Evolutionary conservation across 2,888 invertebrate species (phyloP).

Genomic region (Hoplodrina ambigua): DNA sequence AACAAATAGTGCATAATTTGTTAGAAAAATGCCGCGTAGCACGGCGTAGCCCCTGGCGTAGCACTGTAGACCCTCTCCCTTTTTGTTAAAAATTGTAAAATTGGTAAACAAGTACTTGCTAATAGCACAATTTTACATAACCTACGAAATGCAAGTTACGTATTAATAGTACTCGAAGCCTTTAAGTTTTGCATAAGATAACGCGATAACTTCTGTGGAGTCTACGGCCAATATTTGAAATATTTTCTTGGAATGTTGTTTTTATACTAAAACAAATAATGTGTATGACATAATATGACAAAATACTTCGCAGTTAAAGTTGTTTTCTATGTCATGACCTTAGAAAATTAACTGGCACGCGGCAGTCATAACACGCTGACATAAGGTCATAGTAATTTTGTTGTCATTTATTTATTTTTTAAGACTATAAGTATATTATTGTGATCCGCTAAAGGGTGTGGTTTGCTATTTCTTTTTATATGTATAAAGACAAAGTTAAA

Average conservation of each 20-base stretch:
- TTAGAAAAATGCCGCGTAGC: slow-evolving; percentile 24
- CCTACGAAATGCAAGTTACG: neutral
- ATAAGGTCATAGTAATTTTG: slow-evolving; percentile 11
- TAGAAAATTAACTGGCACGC: slow-evolving; percentile 16
- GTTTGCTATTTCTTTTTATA: neutral
- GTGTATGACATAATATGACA: slow-evolving; percentile 10
- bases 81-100: neutral
- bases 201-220: neutral
- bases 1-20: neutral
- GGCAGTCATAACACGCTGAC: neutral
- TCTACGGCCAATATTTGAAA: neutral
- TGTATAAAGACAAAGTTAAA: no score
- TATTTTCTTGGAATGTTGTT: neutral
- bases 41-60: slow-evolving; percentile 26
- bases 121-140: neutral
- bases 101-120: neutral
- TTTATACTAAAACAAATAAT: neutral
- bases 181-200: neutral
- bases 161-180: neutral
- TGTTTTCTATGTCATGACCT: slow-evolving; percentile 32
- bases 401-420: slow-evolving; percentile 1
- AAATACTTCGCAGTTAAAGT: slow-evolving; percentile 14
- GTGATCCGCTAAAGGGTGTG: neutral
- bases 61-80: slow-evolving; percentile 20
- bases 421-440: neutral